Evolutionary conservation across 92 coral and sea anemone species (phyloP), one percentile per base, ranked within the genome.

Genomic region (Isaurus tuberculatus): DNA sequence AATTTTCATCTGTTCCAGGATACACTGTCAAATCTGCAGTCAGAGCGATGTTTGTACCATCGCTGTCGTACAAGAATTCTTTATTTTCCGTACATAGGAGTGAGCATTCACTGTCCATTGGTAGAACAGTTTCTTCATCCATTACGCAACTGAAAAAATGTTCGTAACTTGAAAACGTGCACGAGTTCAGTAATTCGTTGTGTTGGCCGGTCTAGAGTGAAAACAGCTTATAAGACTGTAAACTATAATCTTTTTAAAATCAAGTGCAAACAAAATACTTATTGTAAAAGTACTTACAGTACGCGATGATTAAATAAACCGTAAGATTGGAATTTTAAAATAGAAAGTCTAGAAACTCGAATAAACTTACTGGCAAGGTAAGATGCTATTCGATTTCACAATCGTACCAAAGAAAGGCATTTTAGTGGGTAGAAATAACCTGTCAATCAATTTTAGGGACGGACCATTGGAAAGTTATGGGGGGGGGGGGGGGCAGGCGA

Each of bases 51-150:
- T 85, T 71, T 65, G 86, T 70, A 22, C 90, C 88, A 27, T 90
- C 91, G 17, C 73, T 83, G 46, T 88, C 90, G 79, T 93, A 93
- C 16, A 93, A 86, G 32, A 93, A 93, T 42, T 89, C 97, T 77
- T 92, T 85, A 79, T 91, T 88, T 71, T 93, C 97, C 14, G 94
- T 93, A 67, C 94, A 93, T 16, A 93, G 88, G 31, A 93, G 89
- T 44, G 84, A 88, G 49, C 77, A 86, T 44, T 89, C 92, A 43
- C 72, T 48, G 16, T 60, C 85, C 23, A 80, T 85, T 34, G 87
- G 83, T 42, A 75, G 27, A 9, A 65, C 57, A 67, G 77, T 29
- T n/a, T 72, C 69, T 66, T 79, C 81, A 79, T 88, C 89, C 94
- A 87, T 90, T 60, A 69, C 58, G 55, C 65, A 31, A 10, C 40